Conservation (phyloP, 1,140 invertebrate genomes). For the Drosophila eugracilis region DNA sequence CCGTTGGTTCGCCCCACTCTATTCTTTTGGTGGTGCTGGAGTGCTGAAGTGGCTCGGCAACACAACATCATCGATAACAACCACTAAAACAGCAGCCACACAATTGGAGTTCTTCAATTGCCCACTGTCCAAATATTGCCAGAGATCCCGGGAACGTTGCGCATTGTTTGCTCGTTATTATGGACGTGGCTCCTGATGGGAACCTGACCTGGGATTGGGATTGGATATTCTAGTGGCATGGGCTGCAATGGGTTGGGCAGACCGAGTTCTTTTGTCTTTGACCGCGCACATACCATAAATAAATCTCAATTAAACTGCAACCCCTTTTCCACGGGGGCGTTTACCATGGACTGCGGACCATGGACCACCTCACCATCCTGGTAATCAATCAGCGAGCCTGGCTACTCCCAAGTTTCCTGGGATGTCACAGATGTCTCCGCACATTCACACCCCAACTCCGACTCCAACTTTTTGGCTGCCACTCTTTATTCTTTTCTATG, state of each 20-base stretch:
- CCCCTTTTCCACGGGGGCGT: conserved; percentile 58
- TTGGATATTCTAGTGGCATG: not conserved
- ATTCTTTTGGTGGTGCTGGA: conserved; percentile 31
- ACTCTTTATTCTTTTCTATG: conserved; percentile 71
- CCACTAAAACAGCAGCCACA: conserved; percentile 47
- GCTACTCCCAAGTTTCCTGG: conserved; percentile 18
- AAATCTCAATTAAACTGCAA: conserved; percentile 82
- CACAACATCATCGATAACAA: conserved; percentile 56
- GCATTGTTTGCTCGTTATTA: conserved; percentile 75
- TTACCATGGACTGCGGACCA: conserved; percentile 16
- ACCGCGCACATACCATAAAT: conserved; percentile 60
- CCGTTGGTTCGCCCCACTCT: conserved; percentile 43
- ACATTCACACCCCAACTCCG: conserved; percentile 58
- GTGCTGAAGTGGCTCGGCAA: conserved; percentile 26
- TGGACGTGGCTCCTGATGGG: conserved; percentile 48
- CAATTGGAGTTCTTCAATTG: conserved; percentile 77
- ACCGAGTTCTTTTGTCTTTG: conserved; percentile 60
- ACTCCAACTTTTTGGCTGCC: conserved; percentile 52
- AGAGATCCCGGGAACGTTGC: conserved; percentile 38
- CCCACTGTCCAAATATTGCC: conserved; percentile 73
- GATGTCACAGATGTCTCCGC: conserved; percentile 48
- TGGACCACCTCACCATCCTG: conserved; percentile 18
- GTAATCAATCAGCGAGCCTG: conserved; percentile 68
- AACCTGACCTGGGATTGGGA: conserved; percentile 30
- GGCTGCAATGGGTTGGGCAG: not conserved